Percentiles rank a stretch among this genome's conserved stretches.
Evolutionary conservation across 2,797 vertebrate species (phyloP).

Genomic region (Tragopan temminckii): DNA sequence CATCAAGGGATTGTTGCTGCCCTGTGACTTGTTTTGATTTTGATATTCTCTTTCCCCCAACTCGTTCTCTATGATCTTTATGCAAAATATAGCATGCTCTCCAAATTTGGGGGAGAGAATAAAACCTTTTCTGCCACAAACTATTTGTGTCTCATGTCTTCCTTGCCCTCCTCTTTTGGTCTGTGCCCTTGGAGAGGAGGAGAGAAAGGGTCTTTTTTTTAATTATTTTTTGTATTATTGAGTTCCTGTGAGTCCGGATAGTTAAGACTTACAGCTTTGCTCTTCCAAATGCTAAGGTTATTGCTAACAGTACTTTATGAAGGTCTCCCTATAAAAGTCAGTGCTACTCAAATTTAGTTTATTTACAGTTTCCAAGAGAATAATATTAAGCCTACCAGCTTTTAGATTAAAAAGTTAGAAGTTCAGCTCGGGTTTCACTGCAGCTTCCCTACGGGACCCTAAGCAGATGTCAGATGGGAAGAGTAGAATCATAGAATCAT

Average conservation of each 20-base stretch:
- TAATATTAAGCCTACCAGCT: neutral
- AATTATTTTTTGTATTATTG: neutral
- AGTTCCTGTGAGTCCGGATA: neutral
- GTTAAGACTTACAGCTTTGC: neutral
- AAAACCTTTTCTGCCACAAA: neutral
- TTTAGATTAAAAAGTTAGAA: neutral
- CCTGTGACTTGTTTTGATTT: slow-evolving; percentile 50
- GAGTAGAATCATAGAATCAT: neutral
- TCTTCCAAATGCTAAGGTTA: neutral
- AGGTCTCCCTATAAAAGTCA: neutral
- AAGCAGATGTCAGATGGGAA: neutral
- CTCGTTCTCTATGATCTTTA: neutral
- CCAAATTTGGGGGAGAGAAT: neutral
- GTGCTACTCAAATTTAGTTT: neutral
- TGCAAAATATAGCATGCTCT: neutral
- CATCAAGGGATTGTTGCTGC: slow-evolving; percentile 55
- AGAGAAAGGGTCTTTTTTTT: fast-evolving
- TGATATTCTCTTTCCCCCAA: slow-evolving; percentile 3
- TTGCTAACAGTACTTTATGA: neutral
- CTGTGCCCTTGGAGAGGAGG: neutral
- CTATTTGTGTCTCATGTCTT: neutral
- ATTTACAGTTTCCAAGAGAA: neutral
- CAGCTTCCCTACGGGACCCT: neutral
- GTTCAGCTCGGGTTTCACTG: neutral
- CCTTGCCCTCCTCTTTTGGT: neutral